Evolutionary conservation across 2,797 vertebrate genomes (phyloP).

Genomic region (Syngnathus rostellatus): DNA sequence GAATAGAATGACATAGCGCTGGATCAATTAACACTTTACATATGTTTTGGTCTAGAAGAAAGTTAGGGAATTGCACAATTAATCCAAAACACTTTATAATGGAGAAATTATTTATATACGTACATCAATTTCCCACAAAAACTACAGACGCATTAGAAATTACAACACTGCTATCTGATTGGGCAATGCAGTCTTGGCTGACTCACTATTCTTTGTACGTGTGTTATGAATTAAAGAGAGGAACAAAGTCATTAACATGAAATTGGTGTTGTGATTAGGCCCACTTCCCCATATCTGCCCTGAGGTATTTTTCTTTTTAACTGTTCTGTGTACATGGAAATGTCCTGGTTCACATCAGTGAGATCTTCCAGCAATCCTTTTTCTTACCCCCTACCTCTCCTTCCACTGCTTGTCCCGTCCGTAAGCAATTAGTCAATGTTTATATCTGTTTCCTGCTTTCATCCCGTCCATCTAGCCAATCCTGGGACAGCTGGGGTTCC

Average conservation of each 20-base stretch:
- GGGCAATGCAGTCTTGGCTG: background rate
- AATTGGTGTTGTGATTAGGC: background rate
- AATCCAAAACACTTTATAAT: too few relatives aligned
- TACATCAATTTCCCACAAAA: too few relatives aligned
- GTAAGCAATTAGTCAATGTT: slow-evolving; percentile 63
- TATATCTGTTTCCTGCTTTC: slow-evolving; percentile 62
- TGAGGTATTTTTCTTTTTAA: background rate
- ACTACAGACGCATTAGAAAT: background rate
- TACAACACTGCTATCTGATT: background rate
- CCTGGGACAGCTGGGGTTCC: slow-evolving; percentile 47
- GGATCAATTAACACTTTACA: too few relatives aligned
- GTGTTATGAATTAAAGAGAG: background rate
- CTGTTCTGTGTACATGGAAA: background rate
- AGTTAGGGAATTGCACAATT: too few relatives aligned
- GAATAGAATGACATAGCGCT: too few relatives aligned
- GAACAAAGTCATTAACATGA: background rate
- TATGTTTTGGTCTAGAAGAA: too few relatives aligned
- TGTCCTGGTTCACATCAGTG: background rate
- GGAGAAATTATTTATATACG: too few relatives aligned
- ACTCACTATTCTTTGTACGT: background rate
- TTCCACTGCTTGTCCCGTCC: slow-evolving; percentile 48
- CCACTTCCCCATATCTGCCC: background rate
- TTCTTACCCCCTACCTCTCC: slow-evolving; percentile 25
- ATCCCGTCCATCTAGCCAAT: slow-evolving; percentile 49
- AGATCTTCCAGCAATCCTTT: background rate